A percentile compares a stretch with the other conserved stretches of the same genome.
Conservation (phyloP, 2,888 invertebrate species). For the Chloroclystis v-ata region DNA sequence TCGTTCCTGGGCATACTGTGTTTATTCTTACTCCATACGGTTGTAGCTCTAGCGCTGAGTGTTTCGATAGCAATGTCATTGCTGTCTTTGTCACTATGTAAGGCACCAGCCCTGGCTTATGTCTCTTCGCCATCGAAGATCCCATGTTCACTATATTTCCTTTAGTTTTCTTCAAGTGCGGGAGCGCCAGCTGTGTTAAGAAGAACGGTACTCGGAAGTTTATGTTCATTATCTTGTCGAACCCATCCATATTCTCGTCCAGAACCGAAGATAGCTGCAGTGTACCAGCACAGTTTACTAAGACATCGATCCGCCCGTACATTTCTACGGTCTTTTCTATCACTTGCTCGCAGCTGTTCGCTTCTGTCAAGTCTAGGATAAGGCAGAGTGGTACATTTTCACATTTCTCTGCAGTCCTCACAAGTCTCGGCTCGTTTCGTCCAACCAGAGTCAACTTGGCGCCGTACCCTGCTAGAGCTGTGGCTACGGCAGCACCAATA, state of each 20-base stretch:
- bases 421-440: conserved; percentile 38
- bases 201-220: conserved; percentile 47
- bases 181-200: conserved; percentile 42
- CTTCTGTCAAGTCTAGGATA: conserved; percentile 36
- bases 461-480: conserved; percentile 37
- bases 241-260: conserved; percentile 39
- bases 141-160: conserved; percentile 50
- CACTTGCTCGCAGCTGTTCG: conserved; percentile 41
- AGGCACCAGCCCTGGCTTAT: conserved; percentile 40
- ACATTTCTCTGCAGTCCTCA: conserved; percentile 39
- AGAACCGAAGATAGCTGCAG: conserved; percentile 37
- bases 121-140: conserved; percentile 38
- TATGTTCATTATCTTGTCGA: conserved; percentile 48
- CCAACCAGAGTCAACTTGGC: conserved; percentile 44
- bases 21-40: conserved; percentile 48
- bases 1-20: conserved; percentile 43
- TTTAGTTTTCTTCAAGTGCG: conserved; percentile 45
- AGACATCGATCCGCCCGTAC: conserved; percentile 44
- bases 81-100: conserved; percentile 44
- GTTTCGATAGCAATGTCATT: conserved; percentile 40
- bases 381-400: conserved; percentile 33
- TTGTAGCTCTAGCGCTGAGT: conserved; percentile 42
- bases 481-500: conserved; percentile 48
- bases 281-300: conserved; percentile 48
- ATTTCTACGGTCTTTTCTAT: conserved; percentile 41